Conservation (phyloP, 1,140 invertebrate species). For the Rhyacophila brunnea region DNA sequence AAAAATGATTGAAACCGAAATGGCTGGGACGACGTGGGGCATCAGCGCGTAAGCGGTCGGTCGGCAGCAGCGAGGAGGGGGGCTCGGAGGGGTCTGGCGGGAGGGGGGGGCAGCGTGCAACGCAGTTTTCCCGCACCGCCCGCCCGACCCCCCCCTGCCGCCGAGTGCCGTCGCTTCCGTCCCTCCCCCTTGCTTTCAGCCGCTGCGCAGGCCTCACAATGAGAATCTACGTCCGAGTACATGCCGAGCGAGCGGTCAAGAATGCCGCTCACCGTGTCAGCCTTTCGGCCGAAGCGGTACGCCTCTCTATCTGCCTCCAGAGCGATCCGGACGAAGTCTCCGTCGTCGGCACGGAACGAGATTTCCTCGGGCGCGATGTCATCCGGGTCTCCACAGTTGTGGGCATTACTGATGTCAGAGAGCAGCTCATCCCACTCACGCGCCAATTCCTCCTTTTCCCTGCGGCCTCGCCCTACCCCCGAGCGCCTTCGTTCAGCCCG, state of each 20-base stretch:
- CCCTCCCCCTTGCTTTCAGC: constrained; percentile 23
- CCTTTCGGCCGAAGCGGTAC: constrained; percentile 7
- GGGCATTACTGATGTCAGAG: constrained; percentile 50
- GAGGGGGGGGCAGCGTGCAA: constrained; percentile 42
- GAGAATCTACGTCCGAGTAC: constrained; percentile 29
- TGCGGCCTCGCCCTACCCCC: constrained; percentile 29
- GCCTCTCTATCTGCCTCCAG: constrained; percentile 5
- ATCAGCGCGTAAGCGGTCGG: constrained; percentile 51
- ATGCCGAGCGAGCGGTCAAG: constrained; percentile 37
- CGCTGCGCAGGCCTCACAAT: constrained; percentile 12
- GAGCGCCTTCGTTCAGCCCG: constrained; percentile 25
- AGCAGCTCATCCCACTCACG: constrained; percentile 54
- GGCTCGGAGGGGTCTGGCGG: constrained; percentile 45
- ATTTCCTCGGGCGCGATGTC: constrained; percentile 27
- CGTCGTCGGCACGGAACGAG: constrained; percentile 25
- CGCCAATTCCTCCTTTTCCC: constrained; percentile 37
- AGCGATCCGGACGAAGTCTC: constrained; percentile 29
- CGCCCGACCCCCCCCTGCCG: constrained; percentile 34
- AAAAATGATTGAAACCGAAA: too few relatives aligned
- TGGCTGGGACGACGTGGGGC: neutral
- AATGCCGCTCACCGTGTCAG: constrained; percentile 25
- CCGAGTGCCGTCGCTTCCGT: constrained; percentile 49
- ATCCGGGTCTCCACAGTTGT: constrained; percentile 36
- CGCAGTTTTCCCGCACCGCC: constrained; percentile 37
- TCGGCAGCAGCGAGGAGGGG: constrained; percentile 35